A percentile compares a stretch with the other conserved stretches of the same genome.
Evolutionary conservation across 2,113 vertebrate genomes (phyloP).

Genomic region (Neoarius graeffei): DNA sequence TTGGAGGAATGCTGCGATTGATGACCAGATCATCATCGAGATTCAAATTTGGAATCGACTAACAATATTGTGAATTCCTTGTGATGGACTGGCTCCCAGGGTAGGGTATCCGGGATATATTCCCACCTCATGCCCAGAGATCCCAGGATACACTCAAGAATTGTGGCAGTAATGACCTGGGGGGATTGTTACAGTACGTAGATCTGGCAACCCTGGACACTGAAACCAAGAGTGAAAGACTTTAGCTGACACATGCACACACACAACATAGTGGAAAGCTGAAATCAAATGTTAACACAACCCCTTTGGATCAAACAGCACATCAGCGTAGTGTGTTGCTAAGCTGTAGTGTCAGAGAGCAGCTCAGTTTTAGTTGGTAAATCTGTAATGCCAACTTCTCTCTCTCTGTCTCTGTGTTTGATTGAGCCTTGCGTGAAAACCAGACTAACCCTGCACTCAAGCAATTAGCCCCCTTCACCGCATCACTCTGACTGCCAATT

Average conservation of each 20-base stretch:
- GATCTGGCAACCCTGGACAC: not conserved
- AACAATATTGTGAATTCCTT: no score
- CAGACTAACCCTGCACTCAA: slow-evolving; percentile 73
- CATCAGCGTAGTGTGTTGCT: not conserved
- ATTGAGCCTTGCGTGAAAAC: slow-evolving; percentile 70
- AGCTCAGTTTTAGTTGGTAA: slow-evolving; percentile 9
- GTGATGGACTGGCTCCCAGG: no score
- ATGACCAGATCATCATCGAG: no score
- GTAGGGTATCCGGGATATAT: not conserved
- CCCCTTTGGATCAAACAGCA: not conserved
- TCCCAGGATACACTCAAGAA: not conserved
- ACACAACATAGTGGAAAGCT: not conserved
- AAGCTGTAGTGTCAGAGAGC: slow-evolving; percentile 7
- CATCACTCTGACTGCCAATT: slow-evolving; percentile 72
- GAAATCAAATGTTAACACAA: slow-evolving; percentile 13
- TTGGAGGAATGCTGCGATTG: not conserved
- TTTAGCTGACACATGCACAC: not conserved
- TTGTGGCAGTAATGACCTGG: not conserved
- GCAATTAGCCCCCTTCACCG: slow-evolving; percentile 77
- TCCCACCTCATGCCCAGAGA: not conserved
- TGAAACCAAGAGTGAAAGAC: not conserved
- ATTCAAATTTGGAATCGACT: no score
- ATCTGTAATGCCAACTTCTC: slow-evolving; percentile 22
- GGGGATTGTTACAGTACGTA: no score
- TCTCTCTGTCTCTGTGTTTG: slow-evolving; percentile 42